Percentiles rank a stretch among this genome's conserved stretches.
These are phyloP conservation scores for Stomatorhinus walkeri DNA, from an alignment of 2,797 vertebrate species.

Conservation along the genomic window DNA sequence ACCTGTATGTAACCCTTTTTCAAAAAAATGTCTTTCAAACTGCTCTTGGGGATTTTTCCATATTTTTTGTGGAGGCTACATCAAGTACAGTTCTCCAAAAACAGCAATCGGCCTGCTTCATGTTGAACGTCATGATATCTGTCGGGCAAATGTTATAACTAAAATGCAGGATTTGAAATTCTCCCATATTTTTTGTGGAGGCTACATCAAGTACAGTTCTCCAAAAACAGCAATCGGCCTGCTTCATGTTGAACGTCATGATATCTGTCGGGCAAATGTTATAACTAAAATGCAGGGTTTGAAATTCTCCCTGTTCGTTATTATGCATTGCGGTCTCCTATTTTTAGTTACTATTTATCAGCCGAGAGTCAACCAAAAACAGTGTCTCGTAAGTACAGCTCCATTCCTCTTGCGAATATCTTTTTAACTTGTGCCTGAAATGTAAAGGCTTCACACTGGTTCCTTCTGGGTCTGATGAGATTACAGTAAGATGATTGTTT, in stretches of 20 bases:
- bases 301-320: not conserved
- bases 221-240: not conserved
- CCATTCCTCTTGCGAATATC: not conserved
- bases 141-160: not conserved
- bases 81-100: not conserved
- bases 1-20: not conserved
- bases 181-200: not conserved
- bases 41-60: not conserved
- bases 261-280: not conserved
- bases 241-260: not conserved
- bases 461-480: not conserved
- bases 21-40: not conserved
- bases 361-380: not conserved
- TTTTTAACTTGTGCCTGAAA: slow-evolving; percentile 15
- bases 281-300: not conserved
- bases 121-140: not conserved
- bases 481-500: slow-evolving; percentile 8
- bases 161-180: too few species aligned
- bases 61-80: not conserved
- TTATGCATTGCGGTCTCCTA: not conserved
- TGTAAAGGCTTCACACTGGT: slow-evolving; percentile 11
- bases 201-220: not conserved
- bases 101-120: not conserved
- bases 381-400: not conserved
- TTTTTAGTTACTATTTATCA: not conserved